Conservation (phyloP, 2,113 vertebrate genomes). For the Anhinga anhinga region DNA sequence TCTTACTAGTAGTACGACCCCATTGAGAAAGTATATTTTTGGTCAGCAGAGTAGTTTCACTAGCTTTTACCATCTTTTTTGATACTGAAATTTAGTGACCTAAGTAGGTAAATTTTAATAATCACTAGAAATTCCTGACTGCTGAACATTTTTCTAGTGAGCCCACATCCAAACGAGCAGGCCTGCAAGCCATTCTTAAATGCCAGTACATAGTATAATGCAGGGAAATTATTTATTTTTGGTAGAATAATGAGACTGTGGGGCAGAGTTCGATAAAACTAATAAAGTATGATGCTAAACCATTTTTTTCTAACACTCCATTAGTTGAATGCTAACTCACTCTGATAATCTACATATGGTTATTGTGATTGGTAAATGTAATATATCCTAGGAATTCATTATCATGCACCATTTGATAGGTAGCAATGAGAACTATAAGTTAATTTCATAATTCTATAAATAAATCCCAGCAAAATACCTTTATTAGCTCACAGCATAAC, state of each 20-base stretch:
- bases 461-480: too few species aligned
- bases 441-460: background rate
- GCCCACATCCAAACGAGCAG: background rate
- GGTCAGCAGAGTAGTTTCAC: background rate
- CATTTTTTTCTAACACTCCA: background rate
- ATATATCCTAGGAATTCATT: background rate
- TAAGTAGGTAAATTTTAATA: background rate
- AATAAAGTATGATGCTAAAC: background rate
- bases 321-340: background rate
- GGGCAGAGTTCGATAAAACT: background rate
- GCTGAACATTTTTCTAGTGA: background rate
- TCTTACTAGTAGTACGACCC: background rate
- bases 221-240: too few species aligned
- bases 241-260: fast-evolving
- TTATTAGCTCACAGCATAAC: too few species aligned
- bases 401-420: background rate
- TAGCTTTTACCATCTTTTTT: background rate
- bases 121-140: background rate
- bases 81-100: background rate
- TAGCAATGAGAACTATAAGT: background rate
- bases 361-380: background rate
- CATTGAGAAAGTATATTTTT: background rate
- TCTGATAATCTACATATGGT: background rate
- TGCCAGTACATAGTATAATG: background rate
- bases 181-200: background rate